Evolutionary conservation across 2,888 invertebrate species (phyloP), one percentile per base, ranked within the genome.

Genomic region (Phymatocera aterrima): DNA sequence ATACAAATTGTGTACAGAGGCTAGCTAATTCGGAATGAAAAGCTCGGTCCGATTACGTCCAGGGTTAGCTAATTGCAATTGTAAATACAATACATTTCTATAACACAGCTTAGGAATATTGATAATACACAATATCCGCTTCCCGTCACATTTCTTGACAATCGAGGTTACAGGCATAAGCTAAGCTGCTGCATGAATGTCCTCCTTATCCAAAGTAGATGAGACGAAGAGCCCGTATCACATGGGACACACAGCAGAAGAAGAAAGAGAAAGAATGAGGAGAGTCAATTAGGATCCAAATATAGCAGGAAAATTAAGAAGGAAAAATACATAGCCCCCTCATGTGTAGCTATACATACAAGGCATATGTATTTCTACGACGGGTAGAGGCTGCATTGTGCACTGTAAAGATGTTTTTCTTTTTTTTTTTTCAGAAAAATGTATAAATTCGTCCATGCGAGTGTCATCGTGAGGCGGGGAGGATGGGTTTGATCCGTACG

Each of bases 361-460:
- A 21, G 24, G 10, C 12, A 28, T 12, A 57, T 3, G 54, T 28
- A 57, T 28, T 28, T 40, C 21, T 15, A 5, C 15, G 57, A 57
- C 21, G 15, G 40, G 15, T 57, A 57, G 15, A 28, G 3, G 28
- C 3, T 18, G 24, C n/a, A n/a, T n/a, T n/a, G n/a, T n/a, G n/a
- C n/a, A n/a, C 57, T 24, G 28, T 57, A 28, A 57, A 57, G 57
- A 57, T 57, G 57, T 57, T 57, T n/a, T n/a, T n/a, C n/a, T n/a
- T n/a, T n/a, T n/a, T n/a, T n/a, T n/a, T n/a, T n/a, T n/a, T n/a
- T n/a, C 0, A 10, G 28, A 5, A 57, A 3, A 15, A 57, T 12
- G 28, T 57, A 57, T 24, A 57, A 28, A 15, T 57, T 28, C 57
- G 21, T 24, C 57, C 57, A 28, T 28, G 57, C 57, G 15, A 57